Evolutionary conservation across 2,888 invertebrate species (phyloP), one percentile per base, ranked within the genome.

Genomic region (Lasiommata megera): DNA sequence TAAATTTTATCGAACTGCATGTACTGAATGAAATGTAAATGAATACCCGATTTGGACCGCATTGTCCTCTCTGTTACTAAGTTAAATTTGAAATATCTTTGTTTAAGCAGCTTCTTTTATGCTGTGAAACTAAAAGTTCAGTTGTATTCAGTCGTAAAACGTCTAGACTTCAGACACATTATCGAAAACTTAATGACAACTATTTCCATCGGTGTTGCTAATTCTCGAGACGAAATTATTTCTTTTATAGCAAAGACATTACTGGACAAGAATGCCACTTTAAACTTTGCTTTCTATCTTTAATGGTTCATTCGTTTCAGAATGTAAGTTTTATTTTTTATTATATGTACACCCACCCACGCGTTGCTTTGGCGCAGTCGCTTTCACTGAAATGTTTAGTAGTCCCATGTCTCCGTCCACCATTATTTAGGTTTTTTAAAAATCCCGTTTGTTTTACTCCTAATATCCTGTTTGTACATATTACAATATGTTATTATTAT

Each of bases 151-250:
- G 54, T 41, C 52, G 52, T 58, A 41, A 61, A 55, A 46, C 12
- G 61, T 61, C 61, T 61, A 61, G 61, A 58, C 61, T 55, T 47
- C 51, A 61, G 57, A 61, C 53, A 54, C 46, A 52, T 59, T 59
- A 59, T 62, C 53, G 56, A 44, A 61, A 51, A 56, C 40, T 56
- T 62, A 56, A 56, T 37, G 61, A 56, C 56, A 53, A 53, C 57
- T 16, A 28, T 50, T 46, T 54, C 51, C 41, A 47, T 41, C 16
- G 36, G 36, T 43, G 48, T 56, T 40, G 40, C 47, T 60, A 60
- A 60, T 60, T 59, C 53, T 41, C 14, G 40, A 36, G 12, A 44
- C 23, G 38, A 44, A 56, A 51, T 51, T 37, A 56, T 56, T 44
- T 37, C 36, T 50, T 44, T 44, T 14, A 44, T 12, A 14, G 9